Percentiles rank a stretch among this genome's conserved stretches.
Conservation (phyloP, 1,140 invertebrate genomes). For the Cylas formicarius region DNA sequence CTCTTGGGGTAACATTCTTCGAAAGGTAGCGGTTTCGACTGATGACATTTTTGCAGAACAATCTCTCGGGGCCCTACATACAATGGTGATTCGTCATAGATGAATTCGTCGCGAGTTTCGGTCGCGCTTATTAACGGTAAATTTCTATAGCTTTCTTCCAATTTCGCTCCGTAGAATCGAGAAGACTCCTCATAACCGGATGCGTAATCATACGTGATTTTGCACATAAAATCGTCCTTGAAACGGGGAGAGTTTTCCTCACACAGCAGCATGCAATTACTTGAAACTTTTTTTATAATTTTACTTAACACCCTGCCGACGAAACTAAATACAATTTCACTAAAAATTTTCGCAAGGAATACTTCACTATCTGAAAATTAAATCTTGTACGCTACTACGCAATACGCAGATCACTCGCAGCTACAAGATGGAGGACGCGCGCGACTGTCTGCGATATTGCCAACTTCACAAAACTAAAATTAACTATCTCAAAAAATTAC, state of each 20-base stretch:
- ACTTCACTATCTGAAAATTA: no score
- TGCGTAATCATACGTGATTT: slow-evolving; percentile 20
- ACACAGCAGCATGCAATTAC: slow-evolving; percentile 19
- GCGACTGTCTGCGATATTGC: no score
- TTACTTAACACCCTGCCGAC: no score
- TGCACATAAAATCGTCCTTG: slow-evolving; percentile 21
- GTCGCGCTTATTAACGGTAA: slow-evolving; percentile 19
- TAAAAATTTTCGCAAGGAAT: no score
- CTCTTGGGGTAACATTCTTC: slow-evolving; percentile 52
- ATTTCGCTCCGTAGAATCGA: slow-evolving; percentile 8
- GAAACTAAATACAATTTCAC: no score
- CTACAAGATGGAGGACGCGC: no score
- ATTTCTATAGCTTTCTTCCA: slow-evolving; percentile 19
- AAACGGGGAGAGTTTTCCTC: slow-evolving; percentile 1
- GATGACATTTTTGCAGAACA: slow-evolving; percentile 55
- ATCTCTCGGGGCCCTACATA: slow-evolving; percentile 44
- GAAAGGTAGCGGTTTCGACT: slow-evolving; percentile 51
- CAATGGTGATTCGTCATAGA: slow-evolving; percentile 2
- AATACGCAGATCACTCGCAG: no score
- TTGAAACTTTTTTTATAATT: no score
- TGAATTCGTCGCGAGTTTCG: neutral
- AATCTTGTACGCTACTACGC: no score
- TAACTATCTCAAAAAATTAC: no score
- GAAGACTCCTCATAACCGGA: slow-evolving; percentile 22
- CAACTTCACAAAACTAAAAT: no score